These are phyloP conservation scores for Cyclargus thomasi DNA, from an alignment of 1,140 invertebrate genomes.

Conservation along the genomic window DNA sequence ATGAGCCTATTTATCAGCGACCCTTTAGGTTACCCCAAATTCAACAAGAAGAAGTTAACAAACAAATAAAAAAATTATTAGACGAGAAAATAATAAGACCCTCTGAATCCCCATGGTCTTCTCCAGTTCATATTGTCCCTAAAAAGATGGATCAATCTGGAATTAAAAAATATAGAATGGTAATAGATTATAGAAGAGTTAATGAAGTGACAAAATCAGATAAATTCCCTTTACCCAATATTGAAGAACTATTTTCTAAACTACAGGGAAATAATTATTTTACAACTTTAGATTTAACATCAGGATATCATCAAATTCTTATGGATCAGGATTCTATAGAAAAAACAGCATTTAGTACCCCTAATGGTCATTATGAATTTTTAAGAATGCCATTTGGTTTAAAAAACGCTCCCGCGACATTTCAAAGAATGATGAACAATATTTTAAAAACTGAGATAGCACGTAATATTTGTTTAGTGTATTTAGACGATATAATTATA, in stretches of 20 bases:
- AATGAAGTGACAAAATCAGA: not conserved
- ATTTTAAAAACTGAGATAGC: slow-evolving; percentile 38
- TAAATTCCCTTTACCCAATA: not conserved
- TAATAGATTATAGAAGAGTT: not conserved
- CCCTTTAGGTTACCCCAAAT: slow-evolving; percentile 17
- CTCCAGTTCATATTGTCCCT: not conserved
- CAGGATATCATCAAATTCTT: not conserved
- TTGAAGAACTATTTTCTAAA: slow-evolving; percentile 4
- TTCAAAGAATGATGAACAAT: slow-evolving; percentile 44
- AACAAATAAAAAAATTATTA: not conserved
- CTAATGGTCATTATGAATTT: slow-evolving; percentile 6
- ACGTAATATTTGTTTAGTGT: slow-evolving; percentile 39
- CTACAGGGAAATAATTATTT: slow-evolving; percentile 2
- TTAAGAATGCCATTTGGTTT: not conserved
- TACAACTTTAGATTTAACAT: not conserved
- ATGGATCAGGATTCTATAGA: not conserved
- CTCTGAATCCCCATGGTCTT: slow-evolving; percentile 1
- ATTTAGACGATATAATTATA: slow-evolving; percentile 63
- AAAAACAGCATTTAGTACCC: slow-evolving; percentile 1
- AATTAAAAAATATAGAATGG: not conserved
- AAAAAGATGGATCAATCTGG: not conserved
- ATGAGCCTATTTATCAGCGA: slow-evolving; percentile 28
- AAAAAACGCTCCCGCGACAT: slow-evolving; percentile 20
- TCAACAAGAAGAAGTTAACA: not conserved
- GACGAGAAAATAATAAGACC: slow-evolving; percentile 2